Evolutionary conservation across 2,113 vertebrate genomes (phyloP), one percentile per base, ranked within the genome.

Genomic region (Sinocyclocheilus grahami): DNA sequence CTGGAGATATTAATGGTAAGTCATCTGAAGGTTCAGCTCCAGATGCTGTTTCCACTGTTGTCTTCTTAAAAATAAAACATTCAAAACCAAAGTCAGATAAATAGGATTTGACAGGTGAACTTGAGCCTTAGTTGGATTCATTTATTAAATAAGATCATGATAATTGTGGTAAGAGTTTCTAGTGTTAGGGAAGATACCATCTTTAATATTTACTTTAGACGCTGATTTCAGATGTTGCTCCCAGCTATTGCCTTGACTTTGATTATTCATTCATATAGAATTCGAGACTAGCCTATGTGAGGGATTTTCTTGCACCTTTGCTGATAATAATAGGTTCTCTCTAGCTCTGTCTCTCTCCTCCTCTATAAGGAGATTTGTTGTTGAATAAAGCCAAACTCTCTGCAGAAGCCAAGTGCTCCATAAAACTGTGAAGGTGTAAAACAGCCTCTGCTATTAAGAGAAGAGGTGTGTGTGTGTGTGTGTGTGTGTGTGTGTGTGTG

Each of bases 401-500:
- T 2, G 0, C 18, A 7, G 58, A 85, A 48, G 74, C 83, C 58
- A 85, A 78, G 74, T 62, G 46, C 83, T 85, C n/a, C 74, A 78
- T 78, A 78, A 85, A 85, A 65, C 74, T 67, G 55, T 78, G 65
- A 77, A 78, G 72, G 79, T 67, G 81, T 71, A 86, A 53, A 65
- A 86, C 37, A 86, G 72, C 84, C 62, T 84, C 16, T 63, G 55
- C 20, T 33, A 67, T 92, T 89, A 14, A 91, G 91, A 69, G 30
- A 76, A 63, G 46, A 13, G 91, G 42, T 27, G 27, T 27, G 27
- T 27, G 27, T 27, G 27, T 27, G 27, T 27, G 27, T 27, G 27
- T n/a, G 42, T 42, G 10, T 46, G 24, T 60, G 82, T 72, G 58
- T 92, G 93, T 90, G 90, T 58, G 81, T 77, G 58, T 92, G 42